Percentiles rank a stretch among this genome's conserved stretches.
phyloP scores from a whole-genome alignment of 2,113 vertebrate species.

The Bostrychus sinensis region DNA sequence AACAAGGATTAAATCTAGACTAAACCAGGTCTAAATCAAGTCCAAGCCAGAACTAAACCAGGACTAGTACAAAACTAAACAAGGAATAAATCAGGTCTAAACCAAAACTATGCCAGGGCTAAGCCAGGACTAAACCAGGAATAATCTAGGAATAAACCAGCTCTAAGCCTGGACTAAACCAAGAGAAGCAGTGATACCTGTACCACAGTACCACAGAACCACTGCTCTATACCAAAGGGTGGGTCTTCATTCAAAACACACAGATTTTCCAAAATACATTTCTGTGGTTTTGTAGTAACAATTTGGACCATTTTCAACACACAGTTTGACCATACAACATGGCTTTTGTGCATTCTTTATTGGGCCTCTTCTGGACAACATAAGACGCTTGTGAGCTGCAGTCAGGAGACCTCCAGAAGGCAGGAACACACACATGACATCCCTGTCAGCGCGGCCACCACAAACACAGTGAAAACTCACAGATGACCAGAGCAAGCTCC shows the following conservation, averaged over 20 bases:
- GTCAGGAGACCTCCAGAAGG: slow-evolving; percentile 15
- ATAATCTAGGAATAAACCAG: not conserved
- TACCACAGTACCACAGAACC: too few species aligned
- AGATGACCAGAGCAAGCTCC: slow-evolving; percentile 8
- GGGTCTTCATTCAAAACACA: too few species aligned
- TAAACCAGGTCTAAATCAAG: too few species aligned
- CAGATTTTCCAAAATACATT: slow-evolving; percentile 15
- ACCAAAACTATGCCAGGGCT: too few species aligned
- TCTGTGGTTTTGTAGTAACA: slow-evolving; percentile 13
- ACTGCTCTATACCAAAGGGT: too few species aligned
- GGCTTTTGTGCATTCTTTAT: slow-evolving; percentile 17
- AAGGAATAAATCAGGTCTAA: too few species aligned
- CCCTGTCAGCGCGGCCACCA: slow-evolving; percentile 56
- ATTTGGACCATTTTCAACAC: slow-evolving; percentile 20
- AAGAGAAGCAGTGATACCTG: too few species aligned
- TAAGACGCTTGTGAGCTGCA: slow-evolving; percentile 31
- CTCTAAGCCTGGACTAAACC: not conserved
- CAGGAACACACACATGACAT: slow-evolving; percentile 42
- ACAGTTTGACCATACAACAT: slow-evolving; percentile 34
- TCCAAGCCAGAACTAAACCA: too few species aligned
- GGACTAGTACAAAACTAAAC: too few species aligned
- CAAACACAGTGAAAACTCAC: slow-evolving; percentile 45
- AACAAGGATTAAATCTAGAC: too few species aligned
- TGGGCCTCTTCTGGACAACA: slow-evolving; percentile 46
- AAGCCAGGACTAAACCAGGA: not conserved